Base-by-base conservation (phyloP, 2,888 invertebrate species). In the Apotomis turbidana region DNA sequence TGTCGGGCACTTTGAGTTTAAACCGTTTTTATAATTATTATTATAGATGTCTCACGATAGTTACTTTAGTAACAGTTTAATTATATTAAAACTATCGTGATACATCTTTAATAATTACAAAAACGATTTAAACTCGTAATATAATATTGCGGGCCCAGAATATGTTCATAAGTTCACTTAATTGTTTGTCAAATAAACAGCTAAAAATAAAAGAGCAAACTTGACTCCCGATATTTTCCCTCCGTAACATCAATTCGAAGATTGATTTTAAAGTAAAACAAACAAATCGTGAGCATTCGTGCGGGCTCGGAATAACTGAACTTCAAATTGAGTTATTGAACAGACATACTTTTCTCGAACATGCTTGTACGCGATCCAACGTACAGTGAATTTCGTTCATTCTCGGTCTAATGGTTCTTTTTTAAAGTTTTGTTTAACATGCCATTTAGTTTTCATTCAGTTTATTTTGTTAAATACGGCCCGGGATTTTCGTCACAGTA, bases 251-350 rank as follows among this genome's bases (percentile, higher is more conserved):
- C 51, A 38, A 52, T 62, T n/a, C 27, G 36, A 8, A 49, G 27
- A 49, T 51, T 62, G 62, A 38, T 62, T 62, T 62, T 36, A 62
- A 62, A 62, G 62, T n/a, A 62, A 62, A 52, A 51, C 51, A 62
- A 62, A 62, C 62, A 62, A 38, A 52, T 49, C 51, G 38, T 38
- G 5, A 3, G 51, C 62, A 52, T 38, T 36, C 62, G 38, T 51
- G 51, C 62, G 38, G 51, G 10, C 36, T 38, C 38, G 51, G 36
- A 51, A 62, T 51, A 62, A 51, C 51, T 8, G 12, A 62, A 62
- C 51, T 62, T 51, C 13, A 52, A 62, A 62, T 62, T 52, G 62
- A 62, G 62, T 62, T 62, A 62, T 52, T 52, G n/a, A 13, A 51
- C 62, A n/a, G n/a, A 62, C 38, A 62, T 52, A 62, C 51, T 51